Evolutionary conservation across 2,888 invertebrate genomes (phyloP), one percentile per base, ranked within the genome.

Genomic region (Cheilosia variabilis): DNA sequence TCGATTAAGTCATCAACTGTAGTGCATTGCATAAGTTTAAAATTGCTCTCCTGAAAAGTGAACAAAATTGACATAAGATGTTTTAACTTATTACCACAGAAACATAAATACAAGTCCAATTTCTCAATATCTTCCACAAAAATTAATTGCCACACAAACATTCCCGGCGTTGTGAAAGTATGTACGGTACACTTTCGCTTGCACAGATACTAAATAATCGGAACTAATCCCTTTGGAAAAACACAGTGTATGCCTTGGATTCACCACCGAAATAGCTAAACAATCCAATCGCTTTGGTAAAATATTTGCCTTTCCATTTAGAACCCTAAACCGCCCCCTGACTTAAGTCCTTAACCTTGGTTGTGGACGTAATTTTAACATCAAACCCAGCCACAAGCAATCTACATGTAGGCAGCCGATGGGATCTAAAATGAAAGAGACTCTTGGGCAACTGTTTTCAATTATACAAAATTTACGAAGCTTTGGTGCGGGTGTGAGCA

Each of bases 361-460:
- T 58, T 52, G 31, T 65, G 69, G 57, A 41, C 37, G 47, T 75
- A 57, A 58, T 53, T 68, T 63, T 15, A 65, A 53, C 50, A 52
- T 22, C 50, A 47, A 73, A 19, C 31, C 63, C 63, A 10, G 45
- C 77, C 53, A 65, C 71, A 72, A 31, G 34, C 57, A 37, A 50
- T 34, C 53, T 22, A 69, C 37, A 27, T 71, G 22, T 7, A n/a
- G 55, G 63, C 27, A 63, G 47, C 19, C 55, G 31, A 50, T 53
- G n/a, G 55, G 27, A 10, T 53, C n/a, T 19, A 65, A 63, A 58
- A 53, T 63, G 52, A 53, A 45, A 52, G 52, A 53, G 37, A 52
- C 69, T 57, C 57, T 72, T 66, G 41, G 62, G 43, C 43, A 27
- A 34, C 52, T 69, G 69, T 79, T 69, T 84, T 83, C 84, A 84